Evolutionary conservation across 2,888 invertebrate species (phyloP), one percentile per base, ranked within the genome.

Genomic region (Drosophila neotestacea): DNA sequence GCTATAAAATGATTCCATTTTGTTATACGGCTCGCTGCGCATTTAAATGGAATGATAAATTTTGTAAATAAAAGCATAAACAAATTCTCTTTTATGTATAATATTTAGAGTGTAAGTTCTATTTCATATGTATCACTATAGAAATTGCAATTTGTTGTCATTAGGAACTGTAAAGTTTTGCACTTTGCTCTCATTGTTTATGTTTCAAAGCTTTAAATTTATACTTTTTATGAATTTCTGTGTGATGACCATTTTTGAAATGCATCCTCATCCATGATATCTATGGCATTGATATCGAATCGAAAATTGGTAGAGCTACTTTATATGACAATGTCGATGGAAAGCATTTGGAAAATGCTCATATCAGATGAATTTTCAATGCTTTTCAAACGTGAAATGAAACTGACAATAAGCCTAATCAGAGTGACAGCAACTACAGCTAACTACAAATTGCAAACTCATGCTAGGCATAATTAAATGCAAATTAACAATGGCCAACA

Each of bases 391-490:
- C 30, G 13, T 1, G 95, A 93, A 0, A 94, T 91, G 91, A 95
- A 95, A n/a, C 96, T 94, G 9, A 96, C 92, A 1, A 95, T 81
- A 0, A 97, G 94, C 0, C 96, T 95, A 58, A 96, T 94, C 10
- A 96, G 91, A 75, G 95, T 95, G 28, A 97, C 95, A 0, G 95
- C 94, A 62, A 95, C 94, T 22, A 22, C 22, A 22, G n/a, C 96
- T 96, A 51, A 95, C 95, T 70, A 95, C 92, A 0, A 94, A 94
- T 95, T 95, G 92, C 27, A 90, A 47, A 61, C 52, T 39, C 38
- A 44, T 46, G 42, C 30, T n/a, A 44, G 32, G 34, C 63, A 67
- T 77, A 76, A 85, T 80, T 77, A 73, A 80, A 78, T 81, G 81
- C 76, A 83, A 81, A 83, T 80, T 68, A 73, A 55, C 67, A 44